Evolutionary conservation across 2,113 vertebrate species (phyloP).

Genomic region (Syrmaticus mikado): DNA sequence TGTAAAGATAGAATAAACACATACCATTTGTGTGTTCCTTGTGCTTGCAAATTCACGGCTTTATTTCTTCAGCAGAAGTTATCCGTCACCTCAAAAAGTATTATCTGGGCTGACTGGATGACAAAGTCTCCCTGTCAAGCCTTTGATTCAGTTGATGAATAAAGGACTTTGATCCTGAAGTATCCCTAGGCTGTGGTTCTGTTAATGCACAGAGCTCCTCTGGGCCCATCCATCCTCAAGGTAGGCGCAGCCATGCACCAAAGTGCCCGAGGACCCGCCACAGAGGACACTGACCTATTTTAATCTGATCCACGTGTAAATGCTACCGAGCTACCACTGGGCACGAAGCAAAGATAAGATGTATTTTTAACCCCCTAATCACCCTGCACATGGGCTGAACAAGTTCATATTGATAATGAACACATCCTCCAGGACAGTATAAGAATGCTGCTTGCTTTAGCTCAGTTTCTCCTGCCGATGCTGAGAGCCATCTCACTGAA

Average conservation of each 20-base stretch:
- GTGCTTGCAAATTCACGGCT: background rate
- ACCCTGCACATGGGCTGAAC: fast-evolving
- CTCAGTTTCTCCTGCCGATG: no score
- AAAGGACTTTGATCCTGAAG: slow-evolving; percentile 61
- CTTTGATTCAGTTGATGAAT: slow-evolving; percentile 67
- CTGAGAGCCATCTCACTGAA: background rate
- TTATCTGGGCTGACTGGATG: slow-evolving; percentile 23
- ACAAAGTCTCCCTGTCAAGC: slow-evolving; percentile 50
- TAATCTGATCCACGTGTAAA: slow-evolving; percentile 70
- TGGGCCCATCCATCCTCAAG: slow-evolving; percentile 59
- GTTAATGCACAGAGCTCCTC: slow-evolving; percentile 63
- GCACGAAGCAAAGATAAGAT: slow-evolving; percentile 62
- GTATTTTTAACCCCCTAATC: slow-evolving; percentile 68
- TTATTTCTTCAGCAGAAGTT: slow-evolving; percentile 44
- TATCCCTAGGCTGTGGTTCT: slow-evolving; percentile 62
- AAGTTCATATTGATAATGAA: background rate
- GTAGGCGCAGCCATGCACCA: slow-evolving; percentile 69
- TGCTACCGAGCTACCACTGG: slow-evolving; percentile 47
- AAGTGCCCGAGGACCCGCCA: slow-evolving; percentile 63
- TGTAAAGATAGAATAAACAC: background rate
- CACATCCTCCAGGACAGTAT: background rate
- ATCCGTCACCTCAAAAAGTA: slow-evolving; percentile 41
- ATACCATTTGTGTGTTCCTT: fast-evolving
- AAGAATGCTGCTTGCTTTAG: background rate
- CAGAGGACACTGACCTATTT: slow-evolving; percentile 74